These are phyloP conservation scores for Ameiurus melas DNA, from an alignment of 2,113 vertebrate species.

Conservation along the genomic window DNA sequence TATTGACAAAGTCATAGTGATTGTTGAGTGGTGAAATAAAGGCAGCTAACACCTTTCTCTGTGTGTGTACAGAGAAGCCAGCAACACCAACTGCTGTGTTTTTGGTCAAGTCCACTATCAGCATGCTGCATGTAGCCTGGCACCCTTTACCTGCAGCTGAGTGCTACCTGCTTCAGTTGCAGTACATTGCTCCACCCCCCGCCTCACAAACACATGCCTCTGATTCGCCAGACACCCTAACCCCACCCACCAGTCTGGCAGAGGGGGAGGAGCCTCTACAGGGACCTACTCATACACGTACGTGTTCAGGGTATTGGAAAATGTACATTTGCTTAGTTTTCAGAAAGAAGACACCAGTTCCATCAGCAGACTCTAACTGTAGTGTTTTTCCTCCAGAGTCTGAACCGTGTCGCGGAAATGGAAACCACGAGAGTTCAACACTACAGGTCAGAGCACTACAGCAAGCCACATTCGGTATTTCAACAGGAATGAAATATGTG, in stretches of 20 bases:
- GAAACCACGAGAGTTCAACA: neutral
- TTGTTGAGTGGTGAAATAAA: neutral
- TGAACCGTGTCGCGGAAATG: neutral
- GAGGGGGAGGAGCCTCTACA: conserved; percentile 24
- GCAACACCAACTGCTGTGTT: conserved; percentile 83
- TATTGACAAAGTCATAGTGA: neutral
- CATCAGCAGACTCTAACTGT: neutral
- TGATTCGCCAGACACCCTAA: conserved; percentile 10
- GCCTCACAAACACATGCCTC: conserved; percentile 2
- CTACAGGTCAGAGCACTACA: conserved; percentile 45
- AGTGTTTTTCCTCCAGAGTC: conserved; percentile 24
- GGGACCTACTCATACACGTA: neutral
- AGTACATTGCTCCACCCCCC: conserved; percentile 65
- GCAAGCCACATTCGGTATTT: neutral
- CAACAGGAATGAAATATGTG: neutral
- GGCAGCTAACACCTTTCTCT: neutral
- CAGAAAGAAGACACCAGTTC: neutral
- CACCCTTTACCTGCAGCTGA: conserved; percentile 90
- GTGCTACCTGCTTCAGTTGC: conserved; percentile 88
- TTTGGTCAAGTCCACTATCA: conserved; percentile 90
- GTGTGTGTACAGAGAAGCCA: conserved; percentile 80
- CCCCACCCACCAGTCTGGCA: neutral
- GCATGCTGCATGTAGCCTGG: conserved; percentile 94
- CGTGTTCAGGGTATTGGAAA: neutral
- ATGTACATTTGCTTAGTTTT: neutral